phyloP scores from a whole-genome alignment of 1,140 invertebrate species.

The Cydia amplana region DNA sequence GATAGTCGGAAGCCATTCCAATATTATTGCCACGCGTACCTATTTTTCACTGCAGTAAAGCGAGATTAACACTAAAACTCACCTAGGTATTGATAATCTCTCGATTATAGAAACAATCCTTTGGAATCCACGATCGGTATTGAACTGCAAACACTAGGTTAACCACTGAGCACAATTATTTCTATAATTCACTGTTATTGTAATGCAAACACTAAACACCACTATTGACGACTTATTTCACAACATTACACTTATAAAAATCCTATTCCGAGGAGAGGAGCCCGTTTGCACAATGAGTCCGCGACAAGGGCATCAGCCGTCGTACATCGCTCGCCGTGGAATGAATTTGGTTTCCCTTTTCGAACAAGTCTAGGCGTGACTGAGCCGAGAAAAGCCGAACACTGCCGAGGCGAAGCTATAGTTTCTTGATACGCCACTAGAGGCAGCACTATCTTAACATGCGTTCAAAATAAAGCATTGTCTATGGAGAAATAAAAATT shows the following conservation, averaged over 20 bases:
- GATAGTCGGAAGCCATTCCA: constrained; percentile 77
- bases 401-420: constrained; percentile 53
- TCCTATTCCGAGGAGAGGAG: constrained; percentile 59
- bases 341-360: constrained; percentile 76
- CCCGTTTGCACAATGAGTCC: constrained; percentile 69
- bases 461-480: constrained; percentile 52
- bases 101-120: constrained; percentile 65
- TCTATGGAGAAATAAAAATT: neutral
- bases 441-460: constrained; percentile 52
- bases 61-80: constrained; percentile 44
- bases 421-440: constrained; percentile 44
- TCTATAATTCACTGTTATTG: constrained; percentile 61
- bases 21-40: constrained; percentile 68
- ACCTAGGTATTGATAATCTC: constrained; percentile 64
- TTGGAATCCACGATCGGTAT: constrained; percentile 63
- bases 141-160: constrained; percentile 66
- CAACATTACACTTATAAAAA: constrained; percentile 68
- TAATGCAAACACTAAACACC: constrained; percentile 69
- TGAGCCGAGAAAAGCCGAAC: constrained; percentile 67
- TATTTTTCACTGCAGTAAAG: constrained; percentile 32
- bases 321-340: constrained; percentile 76
- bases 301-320: constrained; percentile 77
- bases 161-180: constrained; percentile 70
- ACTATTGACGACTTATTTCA: constrained; percentile 64
- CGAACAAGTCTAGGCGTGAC: constrained; percentile 78